phyloP scores from a whole-genome alignment of 1,140 invertebrate genomes.

The Gonioctena quinquepunctata region DNA sequence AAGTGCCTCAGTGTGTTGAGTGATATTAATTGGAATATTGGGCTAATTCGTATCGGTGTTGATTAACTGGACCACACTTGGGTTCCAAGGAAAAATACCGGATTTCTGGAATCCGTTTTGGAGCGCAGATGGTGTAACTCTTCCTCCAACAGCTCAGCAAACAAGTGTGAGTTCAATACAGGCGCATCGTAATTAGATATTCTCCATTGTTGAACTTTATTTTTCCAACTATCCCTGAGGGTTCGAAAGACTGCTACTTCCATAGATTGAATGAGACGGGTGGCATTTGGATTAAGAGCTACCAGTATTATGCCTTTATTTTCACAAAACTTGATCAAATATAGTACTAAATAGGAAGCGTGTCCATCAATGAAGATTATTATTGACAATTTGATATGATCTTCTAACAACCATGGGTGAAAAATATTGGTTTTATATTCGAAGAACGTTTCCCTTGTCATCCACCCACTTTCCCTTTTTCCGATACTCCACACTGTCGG shows the following conservation, averaged over 20 bases:
- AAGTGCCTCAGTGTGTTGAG: too few relatives aligned
- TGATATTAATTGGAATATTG: too few relatives aligned
- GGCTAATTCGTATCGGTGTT: too few relatives aligned
- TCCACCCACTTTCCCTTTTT: too few relatives aligned
- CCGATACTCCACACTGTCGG: too few relatives aligned
- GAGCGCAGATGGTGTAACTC: background rate
- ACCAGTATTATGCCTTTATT: background rate
- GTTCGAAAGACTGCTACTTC: background rate
- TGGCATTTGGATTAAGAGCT: background rate
- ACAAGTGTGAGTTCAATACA: too few relatives aligned
- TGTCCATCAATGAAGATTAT: background rate
- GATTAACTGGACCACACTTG: too few relatives aligned
- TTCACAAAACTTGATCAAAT: background rate
- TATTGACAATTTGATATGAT: background rate
- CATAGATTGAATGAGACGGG: background rate
- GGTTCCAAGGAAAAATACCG: background rate
- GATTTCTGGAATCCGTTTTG: background rate
- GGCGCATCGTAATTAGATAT: background rate
- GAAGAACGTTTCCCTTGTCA: too few relatives aligned
- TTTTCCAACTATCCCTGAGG: background rate
- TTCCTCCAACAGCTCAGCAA: too few relatives aligned
- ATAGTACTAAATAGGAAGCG: background rate
- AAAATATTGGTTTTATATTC: too few relatives aligned
- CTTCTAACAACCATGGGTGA: background rate
- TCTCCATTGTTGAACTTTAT: background rate